Base-by-base conservation (phyloP, 2,888 invertebrate species). In the Eupelmus urozonus region DNA sequence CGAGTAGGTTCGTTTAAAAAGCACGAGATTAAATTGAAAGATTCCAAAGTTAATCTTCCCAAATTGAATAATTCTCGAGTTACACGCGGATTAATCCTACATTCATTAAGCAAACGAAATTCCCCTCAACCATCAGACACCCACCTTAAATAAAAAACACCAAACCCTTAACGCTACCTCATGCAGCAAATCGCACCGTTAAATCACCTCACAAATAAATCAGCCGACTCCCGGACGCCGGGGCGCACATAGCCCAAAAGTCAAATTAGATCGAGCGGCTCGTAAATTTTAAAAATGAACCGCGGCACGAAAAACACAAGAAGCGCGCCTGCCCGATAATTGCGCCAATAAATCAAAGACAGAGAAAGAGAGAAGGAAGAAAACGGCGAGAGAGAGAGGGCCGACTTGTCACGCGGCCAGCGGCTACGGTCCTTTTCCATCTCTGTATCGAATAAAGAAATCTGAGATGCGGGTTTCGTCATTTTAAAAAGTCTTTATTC, bases 381-480 rank as follows among this genome's bases (percentile, higher is more conserved):
- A n/a, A n/a, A n/a, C n/a, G n/a, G n/a, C n/a, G n/a, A n/a, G n/a
- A n/a, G n/a, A n/a, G n/a, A n/a, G n/a, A n/a, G n/a, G n/a, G n/a
- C n/a, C n/a, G n/a, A n/a, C n/a, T n/a, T n/a, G n/a, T n/a, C n/a
- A n/a, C n/a, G n/a, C n/a, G n/a, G n/a, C n/a, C n/a, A n/a, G n/a
- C n/a, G n/a, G n/a, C n/a, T n/a, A n/a, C n/a, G n/a, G n/a, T n/a
- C n/a, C n/a, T 70, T 60, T 60, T 70, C 25, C 42, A 13, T 27
- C 40, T n/a, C n/a, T n/a, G 0, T 60, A 71, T 71, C 71, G 60
- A 60, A 60, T 34, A 45, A 60, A 60, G 71, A 60, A 71, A 71
- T 71, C 60, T 71, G 71, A 71, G 71, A 71, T 29, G 71, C 42
- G 16, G 65, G 42, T 55, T 65, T 57, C 27, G 45, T 73, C 65